Conservation (phyloP, 2,888 invertebrate genomes). For the Phaonia tiefii region DNA sequence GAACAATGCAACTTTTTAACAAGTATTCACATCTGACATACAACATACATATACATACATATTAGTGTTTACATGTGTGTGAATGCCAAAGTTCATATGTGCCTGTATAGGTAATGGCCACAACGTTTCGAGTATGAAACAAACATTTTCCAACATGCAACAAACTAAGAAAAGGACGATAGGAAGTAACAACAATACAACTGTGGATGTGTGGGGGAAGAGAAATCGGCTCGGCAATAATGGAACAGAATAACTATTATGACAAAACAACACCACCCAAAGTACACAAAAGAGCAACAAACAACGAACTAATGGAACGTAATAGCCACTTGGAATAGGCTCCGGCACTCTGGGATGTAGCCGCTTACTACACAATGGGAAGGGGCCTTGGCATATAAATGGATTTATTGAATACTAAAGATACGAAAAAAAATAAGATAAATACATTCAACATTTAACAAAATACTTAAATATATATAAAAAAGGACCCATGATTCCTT, state of each 20-base stretch:
- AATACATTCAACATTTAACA: too few relatives aligned
- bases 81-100: background rate
- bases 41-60: background rate
- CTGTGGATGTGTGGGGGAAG: background rate
- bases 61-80: background rate
- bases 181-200: background rate
- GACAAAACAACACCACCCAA: slow-evolving; percentile 33
- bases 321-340: background rate
- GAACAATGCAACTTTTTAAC: slow-evolving; percentile 41
- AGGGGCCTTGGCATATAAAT: slow-evolving; percentile 7
- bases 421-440: too few relatives aligned
- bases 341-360: background rate
- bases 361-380: too few relatives aligned
- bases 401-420: too few relatives aligned
- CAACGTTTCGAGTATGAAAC: background rate
- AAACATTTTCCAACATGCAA: slow-evolving; percentile 35
- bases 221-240: background rate
- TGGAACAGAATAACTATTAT: slow-evolving; percentile 29
- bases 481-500: too few relatives aligned
- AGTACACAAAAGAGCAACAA: slow-evolving; percentile 27
- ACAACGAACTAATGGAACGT: slow-evolving; percentile 24
- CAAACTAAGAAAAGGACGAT: slow-evolving; percentile 16
- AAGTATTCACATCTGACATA: slow-evolving; percentile 24
- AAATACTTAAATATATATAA: too few relatives aligned
- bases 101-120: background rate